Conservation (phyloP, 1,140 invertebrate genomes). For the Magallana ariakensis region DNA sequence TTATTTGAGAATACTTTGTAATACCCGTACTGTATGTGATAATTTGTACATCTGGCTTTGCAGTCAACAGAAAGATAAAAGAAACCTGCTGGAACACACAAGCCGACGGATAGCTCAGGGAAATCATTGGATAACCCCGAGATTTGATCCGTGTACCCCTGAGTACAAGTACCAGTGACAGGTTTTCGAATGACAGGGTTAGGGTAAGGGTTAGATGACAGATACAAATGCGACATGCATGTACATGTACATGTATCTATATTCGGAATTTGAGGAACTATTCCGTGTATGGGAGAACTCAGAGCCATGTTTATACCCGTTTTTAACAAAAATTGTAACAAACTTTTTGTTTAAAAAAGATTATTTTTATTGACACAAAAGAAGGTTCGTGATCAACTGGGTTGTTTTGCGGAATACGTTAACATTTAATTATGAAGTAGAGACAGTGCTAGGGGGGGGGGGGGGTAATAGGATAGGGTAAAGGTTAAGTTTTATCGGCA, state of each 20-base stretch:
- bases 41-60: not conserved
- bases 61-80: not conserved
- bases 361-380: no score
- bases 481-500: no score
- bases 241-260: not conserved
- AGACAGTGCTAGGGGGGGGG: no score
- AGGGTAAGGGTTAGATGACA: no score
- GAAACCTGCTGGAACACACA: not conserved
- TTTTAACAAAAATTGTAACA: not conserved
- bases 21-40: not conserved
- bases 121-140: not conserved
- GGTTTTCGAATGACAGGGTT: not conserved
- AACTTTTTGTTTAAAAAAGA: no score
- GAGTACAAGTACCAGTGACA: not conserved
- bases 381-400: no score
- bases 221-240: constrained; percentile 2
- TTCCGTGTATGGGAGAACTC: not conserved
- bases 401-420: no score
- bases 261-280: not conserved
- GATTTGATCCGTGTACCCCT: not conserved
- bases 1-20: not conserved
- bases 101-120: not conserved
- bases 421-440: no score
- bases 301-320: not conserved
- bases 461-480: no score